Evolutionary conservation across 2,797 vertebrate genomes (phyloP).

Genomic region (Oceanodroma leucorhoa): DNA sequence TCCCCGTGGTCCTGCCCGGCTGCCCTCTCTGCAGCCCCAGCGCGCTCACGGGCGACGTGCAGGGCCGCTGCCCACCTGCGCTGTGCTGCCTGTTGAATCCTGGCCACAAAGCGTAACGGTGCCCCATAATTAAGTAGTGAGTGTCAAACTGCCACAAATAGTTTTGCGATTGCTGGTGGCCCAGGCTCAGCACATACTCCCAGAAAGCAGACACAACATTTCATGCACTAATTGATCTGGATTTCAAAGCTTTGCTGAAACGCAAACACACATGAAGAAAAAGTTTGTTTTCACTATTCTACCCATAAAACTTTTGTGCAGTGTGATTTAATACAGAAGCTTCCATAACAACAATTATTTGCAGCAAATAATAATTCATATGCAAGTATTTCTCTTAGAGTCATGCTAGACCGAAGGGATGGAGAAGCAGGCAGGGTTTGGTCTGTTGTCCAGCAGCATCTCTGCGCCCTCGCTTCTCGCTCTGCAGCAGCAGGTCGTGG

Average conservation of each 20-base stretch:
- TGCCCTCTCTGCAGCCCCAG: not conserved
- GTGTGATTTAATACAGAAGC: not conserved
- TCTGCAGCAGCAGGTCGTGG: not conserved
- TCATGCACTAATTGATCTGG: not conserved
- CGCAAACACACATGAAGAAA: not conserved
- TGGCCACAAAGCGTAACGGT: accelerated
- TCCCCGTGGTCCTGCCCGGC: accelerated
- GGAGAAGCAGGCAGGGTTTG: not conserved
- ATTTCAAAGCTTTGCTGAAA: not conserved
- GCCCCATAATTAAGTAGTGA: accelerated
- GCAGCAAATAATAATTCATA: not conserved
- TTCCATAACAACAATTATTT: not conserved
- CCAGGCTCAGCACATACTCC: not conserved
- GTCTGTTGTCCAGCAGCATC: not conserved
- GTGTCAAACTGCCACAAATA: accelerated
- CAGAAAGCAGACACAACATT: not conserved
- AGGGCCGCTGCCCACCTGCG: accelerated
- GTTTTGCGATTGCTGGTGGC: accelerated
- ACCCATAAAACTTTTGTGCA: not conserved
- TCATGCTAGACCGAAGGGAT: accelerated
- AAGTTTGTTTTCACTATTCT: not conserved
- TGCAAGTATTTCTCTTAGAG: not conserved
- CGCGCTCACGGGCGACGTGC: accelerated
- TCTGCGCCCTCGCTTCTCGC: not conserved
- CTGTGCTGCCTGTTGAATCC: accelerated